These are phyloP conservation scores for Agonopterix heracliana DNA, from an alignment of 2,888 invertebrate genomes.

Conservation along the genomic window DNA sequence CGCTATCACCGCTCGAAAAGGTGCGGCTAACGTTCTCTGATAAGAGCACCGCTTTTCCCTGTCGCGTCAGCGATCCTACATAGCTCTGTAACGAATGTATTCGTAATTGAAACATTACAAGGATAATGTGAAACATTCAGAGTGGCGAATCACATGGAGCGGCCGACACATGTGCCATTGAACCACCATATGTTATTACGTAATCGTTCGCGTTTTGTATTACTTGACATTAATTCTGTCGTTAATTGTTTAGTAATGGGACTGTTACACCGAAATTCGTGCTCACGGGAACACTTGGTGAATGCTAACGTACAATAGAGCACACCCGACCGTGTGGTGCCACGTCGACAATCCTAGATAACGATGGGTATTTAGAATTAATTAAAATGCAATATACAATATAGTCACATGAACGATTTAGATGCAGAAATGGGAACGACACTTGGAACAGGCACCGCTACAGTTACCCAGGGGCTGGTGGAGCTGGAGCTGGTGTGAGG, in stretches of 20 bases:
- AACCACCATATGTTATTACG: conserved; percentile 63
- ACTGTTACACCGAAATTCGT: not conserved
- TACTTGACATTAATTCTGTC: conserved; percentile 33
- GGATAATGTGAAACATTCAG: conserved; percentile 35
- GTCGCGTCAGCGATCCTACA: conserved; percentile 57
- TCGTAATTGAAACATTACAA: conserved; percentile 32
- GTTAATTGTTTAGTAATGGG: not conserved
- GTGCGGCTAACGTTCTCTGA: conserved; percentile 70
- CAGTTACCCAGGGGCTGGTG: conserved; percentile 16
- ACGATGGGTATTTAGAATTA: too few species aligned
- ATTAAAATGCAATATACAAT: too few species aligned
- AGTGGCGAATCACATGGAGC: conserved; percentile 33
- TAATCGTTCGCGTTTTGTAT: conserved; percentile 41
- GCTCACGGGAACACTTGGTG: too few species aligned
- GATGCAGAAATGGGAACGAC: conserved; percentile 17
- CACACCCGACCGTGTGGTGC: not conserved
- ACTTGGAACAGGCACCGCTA: conserved; percentile 14
- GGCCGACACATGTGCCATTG: conserved; percentile 54
- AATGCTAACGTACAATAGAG: not conserved
- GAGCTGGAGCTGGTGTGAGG: conserved; percentile 5
- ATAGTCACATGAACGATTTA: too few species aligned
- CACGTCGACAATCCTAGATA: not conserved
- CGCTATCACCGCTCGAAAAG: conserved; percentile 65
- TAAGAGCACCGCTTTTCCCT: conserved; percentile 69
- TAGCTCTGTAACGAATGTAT: conserved; percentile 46